These are phyloP conservation scores for Stichopus horrens DNA, from an alignment of 53 echinoderm and acorn worm species.

Conservation along the genomic window DNA sequence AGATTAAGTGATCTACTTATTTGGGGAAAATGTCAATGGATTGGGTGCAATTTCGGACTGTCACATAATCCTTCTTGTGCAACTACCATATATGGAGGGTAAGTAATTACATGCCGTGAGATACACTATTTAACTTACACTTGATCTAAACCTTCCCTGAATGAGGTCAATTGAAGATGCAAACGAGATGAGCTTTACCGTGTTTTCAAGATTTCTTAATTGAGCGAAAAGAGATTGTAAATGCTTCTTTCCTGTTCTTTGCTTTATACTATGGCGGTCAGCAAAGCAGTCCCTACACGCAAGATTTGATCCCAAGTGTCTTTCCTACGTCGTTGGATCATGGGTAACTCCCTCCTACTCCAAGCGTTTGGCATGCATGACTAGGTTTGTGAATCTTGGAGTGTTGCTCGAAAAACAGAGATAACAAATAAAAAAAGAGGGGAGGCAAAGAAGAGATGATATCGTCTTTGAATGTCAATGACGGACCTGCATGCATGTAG, in stretches of 20 bases:
- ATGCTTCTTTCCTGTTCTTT: background rate
- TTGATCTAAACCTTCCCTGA: background rate
- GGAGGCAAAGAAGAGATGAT: no score
- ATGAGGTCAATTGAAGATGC: constrained; percentile 36
- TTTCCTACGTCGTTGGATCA: background rate
- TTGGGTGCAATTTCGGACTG: background rate
- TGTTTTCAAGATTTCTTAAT: constrained; percentile 29
- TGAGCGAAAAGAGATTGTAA: constrained; percentile 36
- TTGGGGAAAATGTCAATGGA: background rate
- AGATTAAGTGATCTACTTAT: background rate
- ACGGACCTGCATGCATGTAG: no score
- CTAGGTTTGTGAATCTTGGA: background rate
- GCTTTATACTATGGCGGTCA: constrained; percentile 5
- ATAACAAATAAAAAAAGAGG: no score
- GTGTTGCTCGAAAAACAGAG: background rate
- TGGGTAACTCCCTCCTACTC: background rate
- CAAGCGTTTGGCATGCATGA: background rate
- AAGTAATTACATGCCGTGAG: constrained; percentile 26
- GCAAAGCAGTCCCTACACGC: constrained; percentile 6
- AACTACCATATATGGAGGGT: constrained; percentile 1
- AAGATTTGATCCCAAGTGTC: constrained; percentile 41
- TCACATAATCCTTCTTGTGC: background rate
- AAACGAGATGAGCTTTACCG: background rate
- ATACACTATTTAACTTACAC: background rate
- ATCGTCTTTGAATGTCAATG: no score